Conservation (phyloP, 2,797 vertebrate species). For the Hippoglossus hippoglossus region DNA sequence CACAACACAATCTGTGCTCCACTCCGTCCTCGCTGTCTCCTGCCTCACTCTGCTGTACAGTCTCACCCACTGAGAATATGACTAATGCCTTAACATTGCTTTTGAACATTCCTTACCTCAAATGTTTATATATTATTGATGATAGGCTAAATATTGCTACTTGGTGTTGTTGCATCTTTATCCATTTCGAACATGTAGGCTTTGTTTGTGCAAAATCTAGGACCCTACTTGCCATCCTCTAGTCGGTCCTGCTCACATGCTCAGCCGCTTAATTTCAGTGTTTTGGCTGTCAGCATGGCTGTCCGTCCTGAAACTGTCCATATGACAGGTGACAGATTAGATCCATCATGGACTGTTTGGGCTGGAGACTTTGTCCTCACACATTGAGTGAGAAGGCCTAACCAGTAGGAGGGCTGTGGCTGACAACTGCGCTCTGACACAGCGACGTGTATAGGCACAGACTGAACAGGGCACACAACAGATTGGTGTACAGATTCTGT, state of each 20-base stretch:
- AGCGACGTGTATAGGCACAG: not conserved
- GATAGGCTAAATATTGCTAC: conserved; percentile 7
- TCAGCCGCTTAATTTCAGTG: conserved; percentile 50
- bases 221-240: conserved; percentile 3
- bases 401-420: conserved; percentile 32
- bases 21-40: conserved; percentile 32
- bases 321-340: conserved; percentile 78
- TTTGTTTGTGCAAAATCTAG: not conserved
- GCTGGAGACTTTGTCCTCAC: conserved; percentile 63
- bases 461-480: conserved; percentile 11
- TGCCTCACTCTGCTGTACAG: conserved; percentile 18
- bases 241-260: conserved; percentile 15
- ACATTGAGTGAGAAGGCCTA: conserved; percentile 44
- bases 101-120: conserved; percentile 31
- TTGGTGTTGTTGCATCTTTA: conserved; percentile 1
- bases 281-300: conserved; percentile 67
- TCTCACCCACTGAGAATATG: conserved; percentile 31
- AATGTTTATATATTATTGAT: conserved; percentile 31
- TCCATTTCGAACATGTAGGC: not conserved
- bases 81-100: conserved; percentile 28
- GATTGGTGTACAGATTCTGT: conserved; percentile 8
- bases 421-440: conserved; percentile 16
- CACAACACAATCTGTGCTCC: conserved; percentile 69
- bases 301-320: conserved; percentile 61
- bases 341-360: conserved; percentile 67